These are phyloP conservation scores for Erannis defoliaria DNA, from an alignment of 2,888 invertebrate genomes.

Conservation along the genomic window DNA sequence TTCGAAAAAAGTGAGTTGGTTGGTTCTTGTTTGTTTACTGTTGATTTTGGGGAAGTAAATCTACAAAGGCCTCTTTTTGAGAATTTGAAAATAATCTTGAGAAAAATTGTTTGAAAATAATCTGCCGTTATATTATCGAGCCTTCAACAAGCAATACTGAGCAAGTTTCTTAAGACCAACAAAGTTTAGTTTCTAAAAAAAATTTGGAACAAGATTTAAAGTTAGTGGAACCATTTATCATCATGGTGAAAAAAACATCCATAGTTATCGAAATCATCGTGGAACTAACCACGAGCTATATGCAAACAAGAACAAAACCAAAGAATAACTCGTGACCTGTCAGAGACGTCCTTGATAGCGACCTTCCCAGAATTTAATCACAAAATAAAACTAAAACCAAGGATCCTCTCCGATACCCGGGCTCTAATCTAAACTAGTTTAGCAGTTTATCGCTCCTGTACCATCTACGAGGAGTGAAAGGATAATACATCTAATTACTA, in stretches of 20 bases:
- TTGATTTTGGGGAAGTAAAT: slow-evolving; percentile 52
- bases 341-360: slow-evolving; percentile 71
- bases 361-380: slow-evolving; percentile 75
- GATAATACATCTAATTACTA: slow-evolving; percentile 62
- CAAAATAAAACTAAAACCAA: slow-evolving; percentile 70
- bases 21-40: slow-evolving; percentile 61
- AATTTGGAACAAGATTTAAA: slow-evolving; percentile 3
- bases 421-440: slow-evolving; percentile 64
- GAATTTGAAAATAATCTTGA: neutral
- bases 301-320: slow-evolving; percentile 58
- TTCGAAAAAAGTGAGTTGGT: too few relatives aligned
- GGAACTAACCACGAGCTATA: slow-evolving; percentile 42
- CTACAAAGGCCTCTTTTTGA: slow-evolving; percentile 12
- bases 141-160: slow-evolving; percentile 10
- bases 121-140: slow-evolving; percentile 3
- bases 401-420: slow-evolving; percentile 61
- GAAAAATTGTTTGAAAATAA: neutral
- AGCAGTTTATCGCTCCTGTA: slow-evolving; percentile 67
- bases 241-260: slow-evolving; percentile 1
- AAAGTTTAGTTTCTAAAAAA: too few relatives aligned
- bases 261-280: slow-evolving; percentile 35
- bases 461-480: slow-evolving; percentile 52
- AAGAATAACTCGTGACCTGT: slow-evolving; percentile 53
- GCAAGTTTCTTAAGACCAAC: neutral
- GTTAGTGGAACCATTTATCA: slow-evolving; percentile 18